Evolutionary conservation across 2,797 vertebrate species (phyloP).

Genomic region (Hippoglossus hippoglossus): DNA sequence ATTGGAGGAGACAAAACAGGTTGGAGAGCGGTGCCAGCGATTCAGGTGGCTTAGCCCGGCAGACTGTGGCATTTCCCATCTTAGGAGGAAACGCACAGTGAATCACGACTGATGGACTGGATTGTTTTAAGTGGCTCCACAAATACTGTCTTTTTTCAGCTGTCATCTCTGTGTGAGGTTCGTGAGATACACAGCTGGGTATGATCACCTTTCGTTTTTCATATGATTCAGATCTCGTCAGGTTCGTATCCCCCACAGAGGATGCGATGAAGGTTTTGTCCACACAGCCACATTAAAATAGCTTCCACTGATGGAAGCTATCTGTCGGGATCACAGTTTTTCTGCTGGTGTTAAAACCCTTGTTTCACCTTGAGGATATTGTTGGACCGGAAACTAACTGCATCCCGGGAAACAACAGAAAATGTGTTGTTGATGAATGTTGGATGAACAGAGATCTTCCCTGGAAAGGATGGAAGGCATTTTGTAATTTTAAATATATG

Average conservation of each 20-base stretch:
- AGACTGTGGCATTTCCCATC: not conserved
- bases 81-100: too few relatives aligned
- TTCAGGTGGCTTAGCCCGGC: conserved; percentile 30
- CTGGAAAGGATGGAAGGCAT: too few relatives aligned
- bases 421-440: too few relatives aligned
- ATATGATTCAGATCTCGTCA: too few relatives aligned
- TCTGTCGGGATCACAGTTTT: not conserved
- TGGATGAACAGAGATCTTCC: too few relatives aligned
- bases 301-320: not conserved
- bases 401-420: not conserved
- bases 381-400: too few relatives aligned
- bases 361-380: too few relatives aligned
- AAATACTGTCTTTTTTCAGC: too few relatives aligned
- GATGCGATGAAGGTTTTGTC: conserved; percentile 9
- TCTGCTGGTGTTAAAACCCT: not conserved
- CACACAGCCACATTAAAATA: not conserved
- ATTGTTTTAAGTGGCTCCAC: too few relatives aligned
- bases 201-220: not conserved
- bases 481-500: too few relatives aligned
- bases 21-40: conserved; percentile 48
- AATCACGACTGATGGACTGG: too few relatives aligned
- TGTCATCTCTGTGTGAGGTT: not conserved
- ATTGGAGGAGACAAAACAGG: conserved; percentile 65
- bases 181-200: not conserved
- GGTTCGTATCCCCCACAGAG: not conserved